Conservation (phyloP, 2,888 invertebrate genomes). For the Leptopilina syphax region DNA sequence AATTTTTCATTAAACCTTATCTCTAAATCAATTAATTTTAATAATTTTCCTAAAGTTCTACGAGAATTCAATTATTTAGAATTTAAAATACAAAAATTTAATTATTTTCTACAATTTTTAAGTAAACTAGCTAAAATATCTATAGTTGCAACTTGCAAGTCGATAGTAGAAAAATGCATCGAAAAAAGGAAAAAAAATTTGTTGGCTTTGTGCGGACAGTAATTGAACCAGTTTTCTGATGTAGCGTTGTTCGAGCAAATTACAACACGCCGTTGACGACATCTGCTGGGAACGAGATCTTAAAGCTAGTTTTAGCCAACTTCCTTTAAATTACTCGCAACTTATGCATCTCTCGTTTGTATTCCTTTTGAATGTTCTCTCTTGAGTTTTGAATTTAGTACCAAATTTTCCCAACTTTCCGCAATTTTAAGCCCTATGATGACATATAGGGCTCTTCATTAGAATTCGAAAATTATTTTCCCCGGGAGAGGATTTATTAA, state of each 20-base stretch:
- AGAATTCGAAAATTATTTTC: background rate
- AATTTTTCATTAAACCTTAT: too few relatives aligned
- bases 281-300: constrained; percentile 26
- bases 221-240: constrained; percentile 33
- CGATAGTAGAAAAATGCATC: background rate
- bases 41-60: too few relatives aligned
- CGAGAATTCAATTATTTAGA: too few relatives aligned
- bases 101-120: too few relatives aligned
- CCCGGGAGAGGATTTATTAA: too few relatives aligned
- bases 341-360: constrained; percentile 29
- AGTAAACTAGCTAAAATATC: too few relatives aligned
- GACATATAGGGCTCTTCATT: background rate
- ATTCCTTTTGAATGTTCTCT: constrained; percentile 20
- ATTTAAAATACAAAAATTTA: too few relatives aligned
- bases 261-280: constrained; percentile 5
- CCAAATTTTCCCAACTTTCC: constrained; percentile 17
- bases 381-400: constrained; percentile 23
- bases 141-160: too few relatives aligned
- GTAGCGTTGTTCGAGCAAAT: constrained; percentile 14
- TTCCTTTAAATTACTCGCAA: constrained; percentile 22
- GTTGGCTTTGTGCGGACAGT: background rate
- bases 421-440: background rate
- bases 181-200: too few relatives aligned
- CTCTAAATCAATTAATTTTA: too few relatives aligned
- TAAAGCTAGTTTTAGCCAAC: constrained; percentile 20